Evolutionary conservation across 2,113 vertebrate genomes (phyloP), one percentile per base, ranked within the genome.

Genomic region (Lates calcarifer): DNA sequence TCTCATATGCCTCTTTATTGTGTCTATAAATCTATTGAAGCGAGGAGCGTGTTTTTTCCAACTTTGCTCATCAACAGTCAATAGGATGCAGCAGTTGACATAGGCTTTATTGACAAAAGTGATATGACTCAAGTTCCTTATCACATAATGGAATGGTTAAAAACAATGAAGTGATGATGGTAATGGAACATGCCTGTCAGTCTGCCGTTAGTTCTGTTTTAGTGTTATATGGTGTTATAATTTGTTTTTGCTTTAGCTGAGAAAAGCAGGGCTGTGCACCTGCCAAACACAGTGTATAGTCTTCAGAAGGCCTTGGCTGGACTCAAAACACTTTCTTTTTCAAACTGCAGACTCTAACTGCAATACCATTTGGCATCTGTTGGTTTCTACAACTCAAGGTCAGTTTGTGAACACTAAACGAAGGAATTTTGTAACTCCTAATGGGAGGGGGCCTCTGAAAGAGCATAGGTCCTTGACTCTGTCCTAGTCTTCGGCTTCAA

Each of bases 21-120:
- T 68, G 60, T 83, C 73, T 49, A 80, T 90, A 71, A 82, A 85
- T 83, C 60, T 62, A 65, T 33, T 15, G 55, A 64, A 35, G 51
- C 9, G 41, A 68, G 72, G 47, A 66, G 65, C 71, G 20, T 56
- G 61, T 67, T 80, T 80, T 33, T 45, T 55, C 37, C 68, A 62
- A 60, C 67, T 31, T 68, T 49, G 22, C 47, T 83, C 55, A 78
- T 84, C 84, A 87, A 63, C 71, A 53, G 45, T 67, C 63, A 47
- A 13, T 24, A 29, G 14, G 67, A 75, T 51, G 74, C 78, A 62
- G 67, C 77, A 80, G 63, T 75, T 82, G 45, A 75, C 70, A 82
- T 57, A 5, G 10, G 24, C 39, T 33, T 41, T 69, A 62, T 76
- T 70, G 86, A 82, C 77, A 65, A 37, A 58, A 53, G 39, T 35